Conservation (phyloP, 2,113 vertebrate genomes). For the Dissostichus mawsoni region DNA sequence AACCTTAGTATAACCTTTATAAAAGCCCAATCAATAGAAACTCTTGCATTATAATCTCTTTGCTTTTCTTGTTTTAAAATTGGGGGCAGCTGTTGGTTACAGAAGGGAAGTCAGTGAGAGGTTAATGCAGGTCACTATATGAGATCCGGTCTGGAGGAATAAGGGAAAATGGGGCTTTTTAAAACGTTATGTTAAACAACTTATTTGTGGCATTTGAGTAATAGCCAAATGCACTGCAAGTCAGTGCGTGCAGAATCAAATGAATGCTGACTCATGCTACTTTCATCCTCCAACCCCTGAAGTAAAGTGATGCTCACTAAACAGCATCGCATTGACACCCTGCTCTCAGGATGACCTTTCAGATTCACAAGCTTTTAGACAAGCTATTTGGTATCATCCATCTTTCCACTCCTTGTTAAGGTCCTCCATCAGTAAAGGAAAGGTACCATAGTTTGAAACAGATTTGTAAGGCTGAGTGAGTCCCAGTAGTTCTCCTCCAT, state of each 20-base stretch:
- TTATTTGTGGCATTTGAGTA: conserved; percentile 20
- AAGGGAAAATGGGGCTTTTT: background rate
- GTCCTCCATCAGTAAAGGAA: background rate
- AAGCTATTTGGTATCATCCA: background rate
- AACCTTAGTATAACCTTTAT: background rate
- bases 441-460: too few relatives aligned
- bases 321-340: background rate
- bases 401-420: background rate
- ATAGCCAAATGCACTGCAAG: background rate
- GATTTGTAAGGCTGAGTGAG: background rate
- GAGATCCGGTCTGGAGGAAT: background rate
- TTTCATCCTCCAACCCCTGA: background rate
- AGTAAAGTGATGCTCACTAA: background rate
- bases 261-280: background rate
- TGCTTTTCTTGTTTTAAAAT: too few relatives aligned
- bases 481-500: background rate
- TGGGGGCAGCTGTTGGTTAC: background rate
- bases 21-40: background rate
- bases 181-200: background rate
- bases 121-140: background rate
- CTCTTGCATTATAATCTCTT: background rate
- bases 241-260: background rate
- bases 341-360: background rate
- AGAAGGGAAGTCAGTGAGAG: background rate
- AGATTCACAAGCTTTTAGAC: background rate